Evolutionary conservation across 2,888 invertebrate genomes (phyloP), one percentile per base, ranked within the genome.

Genomic region (Drosophila trichaetosa): DNA sequence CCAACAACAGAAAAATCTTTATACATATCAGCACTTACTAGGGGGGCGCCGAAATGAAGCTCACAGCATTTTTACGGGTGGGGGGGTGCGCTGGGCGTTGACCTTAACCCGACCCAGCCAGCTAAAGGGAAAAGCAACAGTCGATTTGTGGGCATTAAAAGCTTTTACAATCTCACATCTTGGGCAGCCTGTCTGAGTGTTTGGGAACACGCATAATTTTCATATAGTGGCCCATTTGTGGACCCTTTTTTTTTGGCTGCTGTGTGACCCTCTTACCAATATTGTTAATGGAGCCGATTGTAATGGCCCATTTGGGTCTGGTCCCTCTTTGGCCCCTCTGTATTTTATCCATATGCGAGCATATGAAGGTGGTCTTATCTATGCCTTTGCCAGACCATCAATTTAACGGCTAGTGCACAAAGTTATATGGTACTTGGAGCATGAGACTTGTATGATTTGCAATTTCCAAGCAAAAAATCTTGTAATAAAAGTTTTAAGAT

Each of bases 281-380:
- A 86, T 89, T 85, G 85, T 89, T 89, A 86, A 86, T 86, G 86
- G 85, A 82, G 62, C 73, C 81, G 76, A 82, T 82, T 82, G 80
- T 82, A 82, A 82, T 84, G 84, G 73, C 53, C 84, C 65, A 57
- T 64, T 72, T 59, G 60, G 62, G 51, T 33, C 46, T 8, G 57
- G 64, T 27, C 16, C 4, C 31, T 29, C 24, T 49, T 58, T n/a
- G 21, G 73, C 29, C 21, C 6, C 42, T 46, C n/a, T n/a, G 16
- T 53, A 24, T 53, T 42, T 36, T 53, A 58, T 48, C 58, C 87
- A 84, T 75, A 77, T 82, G 89, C 68, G 70, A 29, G 56, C 69
- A 72, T 78, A 56, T 59, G 67, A 76, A 80, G 79, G 78, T 73
- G 67, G 46, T 71, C 48, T 58, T 78, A 71, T 74, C 71, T 71